Evolutionary conservation across 35 echinoderm and acorn worm species (phyloP).

Genomic region (Strongylocentrotus purpuratus): DNA sequence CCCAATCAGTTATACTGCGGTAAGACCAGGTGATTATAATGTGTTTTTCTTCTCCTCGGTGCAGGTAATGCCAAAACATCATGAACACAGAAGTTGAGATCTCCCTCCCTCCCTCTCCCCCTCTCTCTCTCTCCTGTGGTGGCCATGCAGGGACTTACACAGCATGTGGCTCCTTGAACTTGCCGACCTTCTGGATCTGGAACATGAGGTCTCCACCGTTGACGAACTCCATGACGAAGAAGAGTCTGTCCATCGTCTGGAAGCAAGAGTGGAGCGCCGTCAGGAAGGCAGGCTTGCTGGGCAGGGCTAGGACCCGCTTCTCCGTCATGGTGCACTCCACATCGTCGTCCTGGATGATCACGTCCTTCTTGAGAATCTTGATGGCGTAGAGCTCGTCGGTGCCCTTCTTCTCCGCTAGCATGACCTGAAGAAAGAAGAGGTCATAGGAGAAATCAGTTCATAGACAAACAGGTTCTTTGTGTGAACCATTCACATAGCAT

Average conservation of each 20-base stretch:
- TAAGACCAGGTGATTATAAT: too few relatives aligned
- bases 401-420: conserved; percentile 97
- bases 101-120: too few relatives aligned
- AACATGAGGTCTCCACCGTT: conserved; percentile 99
- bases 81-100: too few relatives aligned
- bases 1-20: too few relatives aligned
- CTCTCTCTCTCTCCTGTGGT: too few relatives aligned
- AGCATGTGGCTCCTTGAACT: conserved; percentile 98
- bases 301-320: conserved; percentile 91
- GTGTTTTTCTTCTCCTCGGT: too few relatives aligned
- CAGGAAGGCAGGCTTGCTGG: conserved; percentile 89
- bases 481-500: not conserved
- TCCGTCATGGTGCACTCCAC: conserved; percentile 99
- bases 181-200: conserved; percentile 99
- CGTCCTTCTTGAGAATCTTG: conserved; percentile 96
- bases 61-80: too few relatives aligned
- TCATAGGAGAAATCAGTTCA: not conserved
- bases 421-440: conserved; percentile 64
- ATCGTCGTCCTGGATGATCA: conserved; percentile 98
- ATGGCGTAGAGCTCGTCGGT: conserved; percentile 93
- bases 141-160: conserved; percentile 74
- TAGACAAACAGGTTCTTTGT: not conserved
- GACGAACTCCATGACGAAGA: conserved; percentile 99
- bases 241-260: conserved; percentile 95
- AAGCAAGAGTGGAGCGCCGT: conserved; percentile 98